Evolutionary conservation across 2,797 vertebrate species (phyloP).

Genomic region (Sebastes hopkinsi): DNA sequence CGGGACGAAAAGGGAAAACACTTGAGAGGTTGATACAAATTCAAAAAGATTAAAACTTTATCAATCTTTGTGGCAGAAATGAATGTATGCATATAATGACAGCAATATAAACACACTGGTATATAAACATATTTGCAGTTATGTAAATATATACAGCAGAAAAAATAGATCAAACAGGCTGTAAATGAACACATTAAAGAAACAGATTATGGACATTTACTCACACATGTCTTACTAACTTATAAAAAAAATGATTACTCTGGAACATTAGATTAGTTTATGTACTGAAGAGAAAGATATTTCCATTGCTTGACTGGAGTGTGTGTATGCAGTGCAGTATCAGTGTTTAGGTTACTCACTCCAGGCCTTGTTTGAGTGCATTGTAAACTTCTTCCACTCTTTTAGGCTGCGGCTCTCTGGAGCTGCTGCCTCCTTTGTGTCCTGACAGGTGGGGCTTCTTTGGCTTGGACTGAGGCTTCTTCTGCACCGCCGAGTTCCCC

Average conservation of each 20-base stretch:
- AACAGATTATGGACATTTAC: neutral
- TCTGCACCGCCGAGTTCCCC: constrained; percentile 91
- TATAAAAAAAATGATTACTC: neutral
- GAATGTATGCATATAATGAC: neutral
- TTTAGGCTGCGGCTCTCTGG: constrained; percentile 94
- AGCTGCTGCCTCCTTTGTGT: constrained; percentile 88
- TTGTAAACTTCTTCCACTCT: constrained; percentile 93
- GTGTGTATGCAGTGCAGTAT: neutral
- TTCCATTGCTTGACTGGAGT: neutral
- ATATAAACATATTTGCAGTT: neutral
- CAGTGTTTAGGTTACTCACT: constrained; percentile 83
- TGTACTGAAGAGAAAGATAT: neutral
- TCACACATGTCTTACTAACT: neutral
- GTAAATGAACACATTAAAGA: neutral
- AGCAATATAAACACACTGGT: neutral
- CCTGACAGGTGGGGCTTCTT: constrained; percentile 94
- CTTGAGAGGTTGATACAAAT: neutral
- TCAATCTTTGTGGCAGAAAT: neutral
- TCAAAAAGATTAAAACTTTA: neutral
- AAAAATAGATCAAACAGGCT: neutral
- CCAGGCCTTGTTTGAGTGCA: constrained; percentile 91
- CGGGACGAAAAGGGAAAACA: constrained; percentile 12
- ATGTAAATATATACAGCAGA: neutral
- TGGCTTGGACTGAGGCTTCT: constrained; percentile 95
- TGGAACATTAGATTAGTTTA: neutral